These are phyloP conservation scores for Liodrosophila aerea DNA, from an alignment of 2,888 invertebrate species.

Conservation along the genomic window DNA sequence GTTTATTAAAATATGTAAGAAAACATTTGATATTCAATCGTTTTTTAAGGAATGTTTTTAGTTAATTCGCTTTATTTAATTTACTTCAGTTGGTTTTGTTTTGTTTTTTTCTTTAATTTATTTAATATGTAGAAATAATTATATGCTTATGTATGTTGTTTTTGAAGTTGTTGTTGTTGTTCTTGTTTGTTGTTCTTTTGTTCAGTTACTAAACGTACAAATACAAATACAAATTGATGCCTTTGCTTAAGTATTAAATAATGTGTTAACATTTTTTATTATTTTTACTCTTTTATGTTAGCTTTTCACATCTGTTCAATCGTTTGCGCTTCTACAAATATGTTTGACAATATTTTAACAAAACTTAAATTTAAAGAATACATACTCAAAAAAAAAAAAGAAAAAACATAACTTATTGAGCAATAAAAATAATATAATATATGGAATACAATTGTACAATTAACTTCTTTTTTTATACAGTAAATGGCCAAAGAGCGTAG, in stretches of 20 bases:
- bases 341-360: constrained; percentile 27
- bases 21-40: constrained; percentile 57
- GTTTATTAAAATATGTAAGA: constrained; percentile 54
- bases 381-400: constrained; percentile 33
- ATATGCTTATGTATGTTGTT: constrained; percentile 19
- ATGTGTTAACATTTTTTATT: constrained; percentile 59
- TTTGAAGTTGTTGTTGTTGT: constrained; percentile 13
- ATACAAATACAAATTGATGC: constrained; percentile 40
- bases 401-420: constrained; percentile 37
- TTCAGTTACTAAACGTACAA: constrained; percentile 24
- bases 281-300: background rate
- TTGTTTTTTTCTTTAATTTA: constrained; percentile 1
- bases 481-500: constrained; percentile 45
- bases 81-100: constrained; percentile 13
- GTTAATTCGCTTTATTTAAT: constrained; percentile 18
- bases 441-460: constrained; percentile 53
- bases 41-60: constrained; percentile 48
- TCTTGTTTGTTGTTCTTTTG: constrained; percentile 21
- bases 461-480: constrained; percentile 32
- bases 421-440: constrained; percentile 42
- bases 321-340: constrained; percentile 16
- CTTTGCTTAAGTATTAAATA: constrained; percentile 25
- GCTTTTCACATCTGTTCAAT: constrained; percentile 4
- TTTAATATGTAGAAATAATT: constrained; percentile 26
- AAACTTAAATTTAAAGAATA: constrained; percentile 28